Percentiles rank a stretch among this genome's conserved stretches.
These are phyloP conservation scores for Troides oblongomaculatus DNA, from an alignment of 2,888 invertebrate species.

Conservation along the genomic window DNA sequence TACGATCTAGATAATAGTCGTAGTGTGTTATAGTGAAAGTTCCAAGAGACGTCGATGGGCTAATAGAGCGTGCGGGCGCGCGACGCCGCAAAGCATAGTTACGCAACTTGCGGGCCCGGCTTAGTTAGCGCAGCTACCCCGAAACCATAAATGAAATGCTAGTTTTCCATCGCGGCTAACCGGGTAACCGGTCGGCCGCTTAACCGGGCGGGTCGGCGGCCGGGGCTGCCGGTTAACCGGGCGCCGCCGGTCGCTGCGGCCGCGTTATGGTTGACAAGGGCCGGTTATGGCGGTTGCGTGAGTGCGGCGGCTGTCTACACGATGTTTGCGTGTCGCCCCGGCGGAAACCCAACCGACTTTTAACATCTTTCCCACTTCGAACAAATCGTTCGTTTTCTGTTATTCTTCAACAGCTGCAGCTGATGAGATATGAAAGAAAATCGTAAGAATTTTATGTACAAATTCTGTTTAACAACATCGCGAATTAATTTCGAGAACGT, in stretches of 20 bases:
- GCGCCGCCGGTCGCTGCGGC: slow-evolving; percentile 58
- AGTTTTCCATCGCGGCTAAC: slow-evolving; percentile 72
- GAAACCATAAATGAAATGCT: slow-evolving; percentile 78
- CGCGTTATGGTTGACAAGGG: slow-evolving; percentile 78
- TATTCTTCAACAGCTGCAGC: background rate
- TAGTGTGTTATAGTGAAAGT: slow-evolving; percentile 35
- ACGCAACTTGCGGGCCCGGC: slow-evolving; percentile 67
- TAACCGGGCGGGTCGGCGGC: slow-evolving; percentile 46
- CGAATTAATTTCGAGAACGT: background rate
- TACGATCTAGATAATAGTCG: slow-evolving; percentile 28
- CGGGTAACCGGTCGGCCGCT: slow-evolving; percentile 44
- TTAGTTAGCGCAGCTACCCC: slow-evolving; percentile 68
- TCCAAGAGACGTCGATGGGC: slow-evolving; percentile 22
- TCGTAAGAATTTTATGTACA: background rate
- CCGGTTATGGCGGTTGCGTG: slow-evolving; percentile 63
- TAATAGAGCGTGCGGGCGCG: slow-evolving; percentile 53
- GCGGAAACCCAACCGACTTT: slow-evolving; percentile 34
- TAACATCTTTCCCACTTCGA: slow-evolving; percentile 28
- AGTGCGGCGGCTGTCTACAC: slow-evolving; percentile 50
- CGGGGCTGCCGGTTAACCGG: slow-evolving; percentile 48
- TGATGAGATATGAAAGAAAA: background rate
- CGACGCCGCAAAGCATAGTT: slow-evolving; percentile 68
- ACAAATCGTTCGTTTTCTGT: slow-evolving; percentile 6
- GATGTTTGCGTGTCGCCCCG: slow-evolving; percentile 49
- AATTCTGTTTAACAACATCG: background rate